Base-by-base conservation (phyloP, 1,140 invertebrate species). In the Nephila pilipes region DNA sequence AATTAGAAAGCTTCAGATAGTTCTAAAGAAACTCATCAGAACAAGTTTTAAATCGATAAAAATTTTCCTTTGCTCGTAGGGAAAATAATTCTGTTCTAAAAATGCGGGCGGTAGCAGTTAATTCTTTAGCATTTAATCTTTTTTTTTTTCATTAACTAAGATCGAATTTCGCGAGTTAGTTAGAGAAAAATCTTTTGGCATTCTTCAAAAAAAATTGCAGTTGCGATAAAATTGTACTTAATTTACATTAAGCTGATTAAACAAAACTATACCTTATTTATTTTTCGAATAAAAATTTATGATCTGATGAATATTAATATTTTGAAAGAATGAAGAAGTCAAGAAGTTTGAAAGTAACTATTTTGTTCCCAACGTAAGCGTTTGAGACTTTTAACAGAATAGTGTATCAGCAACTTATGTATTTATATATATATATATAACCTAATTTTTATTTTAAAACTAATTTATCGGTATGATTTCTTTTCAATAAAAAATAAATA, bases 81-180 rank as follows among this genome's bases (percentile, higher is more conserved):
- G 55, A 85, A 85, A 85, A 81, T 46, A 85, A 58, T 60, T 58
- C 29, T 58, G 14, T 29, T 36, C 57, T 32, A 58, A 32, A 60
- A 85, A 85, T 85, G 57, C 83, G 55, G 83, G 83, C 80, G 80
- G 80, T 55, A 32, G 29, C 83, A 85, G 83, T 85, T 60, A 85
- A 85, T 85, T 85, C 83, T 85, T 85, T 60, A 20, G 14, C n/a
- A 3, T 22, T 38, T 22, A 85, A 57, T 58, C 54, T 85, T 32
- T 85, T 85, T 25, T 54, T 58, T 58, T 85, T 85, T 29, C 83
- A 58, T 85, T 85, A 60, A 58, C 32, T 85, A n/a, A 0, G 16
- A 32, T 60, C n/a, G 29, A 85, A 85, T n/a, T 25, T 54, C 18
- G 12, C 16, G 10, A 12, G n/a, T 25, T 25, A 12, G 6, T 25